These are phyloP conservation scores for Gallirallus australis DNA, from an alignment of 2,797 vertebrate genomes.

Conservation along the genomic window DNA sequence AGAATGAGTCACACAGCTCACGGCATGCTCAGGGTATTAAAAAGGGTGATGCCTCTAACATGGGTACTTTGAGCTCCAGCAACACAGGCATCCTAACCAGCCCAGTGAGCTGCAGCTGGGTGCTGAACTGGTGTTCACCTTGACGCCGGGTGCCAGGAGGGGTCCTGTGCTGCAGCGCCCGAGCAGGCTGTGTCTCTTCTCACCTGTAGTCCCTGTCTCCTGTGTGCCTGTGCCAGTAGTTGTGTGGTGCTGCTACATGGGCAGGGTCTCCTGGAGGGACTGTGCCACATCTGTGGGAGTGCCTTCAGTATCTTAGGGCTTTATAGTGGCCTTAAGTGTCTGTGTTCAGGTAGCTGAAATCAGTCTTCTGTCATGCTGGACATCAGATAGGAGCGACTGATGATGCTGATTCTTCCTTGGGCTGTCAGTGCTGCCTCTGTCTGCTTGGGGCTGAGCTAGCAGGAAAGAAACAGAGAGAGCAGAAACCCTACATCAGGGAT, in stretches of 20 bases:
- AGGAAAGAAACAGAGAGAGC: not conserved
- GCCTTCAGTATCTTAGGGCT: not conserved
- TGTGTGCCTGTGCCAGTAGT: not conserved
- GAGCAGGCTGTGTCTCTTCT: not conserved
- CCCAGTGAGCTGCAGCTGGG: not conserved
- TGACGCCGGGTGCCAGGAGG: not conserved
- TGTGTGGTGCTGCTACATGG: not conserved
- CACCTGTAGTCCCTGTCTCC: not conserved
- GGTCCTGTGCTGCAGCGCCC: not conserved
- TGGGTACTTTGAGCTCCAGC: not conserved
- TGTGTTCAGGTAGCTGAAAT: not conserved
- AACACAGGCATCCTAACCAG: not conserved
- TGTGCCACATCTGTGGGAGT: not conserved
- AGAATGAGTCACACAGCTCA: not conserved
- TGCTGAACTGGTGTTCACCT: not conserved
- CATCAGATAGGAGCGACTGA: not conserved
- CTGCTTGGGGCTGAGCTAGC: not conserved
- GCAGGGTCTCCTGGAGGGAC: not conserved
- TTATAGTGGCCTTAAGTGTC: not conserved
- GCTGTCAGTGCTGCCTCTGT: not conserved
- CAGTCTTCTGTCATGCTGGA: not conserved
- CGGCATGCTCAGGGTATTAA: not conserved
- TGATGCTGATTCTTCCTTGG: not conserved
- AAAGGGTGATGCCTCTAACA: not conserved
- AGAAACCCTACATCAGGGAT: not conserved